Base-by-base conservation (phyloP, 2,113 vertebrate species). In the Crotalus viridis region DNA sequence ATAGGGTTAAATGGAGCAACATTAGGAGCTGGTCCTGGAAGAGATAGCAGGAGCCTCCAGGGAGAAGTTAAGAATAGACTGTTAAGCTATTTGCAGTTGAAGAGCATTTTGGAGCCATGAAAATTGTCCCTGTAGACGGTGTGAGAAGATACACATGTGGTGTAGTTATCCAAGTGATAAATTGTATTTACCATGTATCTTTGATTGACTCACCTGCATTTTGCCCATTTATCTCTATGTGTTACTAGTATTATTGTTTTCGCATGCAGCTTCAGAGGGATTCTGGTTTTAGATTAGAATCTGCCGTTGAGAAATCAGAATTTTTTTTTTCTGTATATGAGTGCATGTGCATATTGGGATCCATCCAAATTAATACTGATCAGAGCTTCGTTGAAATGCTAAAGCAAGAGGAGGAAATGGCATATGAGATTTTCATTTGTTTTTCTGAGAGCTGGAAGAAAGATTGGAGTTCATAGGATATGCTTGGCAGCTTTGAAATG, bases 151-250 rank as follows among this genome's bases (percentile, higher is more conserved):
- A 69, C 13, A 19, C 15, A 81, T 13, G 17, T 13, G 56, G 51
- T 24, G 3, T 93, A 54, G 54, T 94, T 94, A 93, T 87, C 26
- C 89, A 57, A 89, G 90, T 89, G 90, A 89, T 94, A 95, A 87
- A 89, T 93, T 93, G 51, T 33, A 90, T 94, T 95, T 93, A 46
- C 91, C 89, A 91, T 61, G 87, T 91, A 15, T 2, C 2, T 90
- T 69, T 55, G 85, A 69, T 33, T 4, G 89, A 85, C 33, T 88
- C 24, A 93, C 69, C 91, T 93, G 69, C 91, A 89, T 89, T 90
- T 48, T 95, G n/a, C 19, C 85, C 89, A 90, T 87, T 51, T 48
- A 15, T 93, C 92, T 48, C 5, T 93, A 93, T 93, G 39, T n/a
- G 61, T 48, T 7, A 26, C 74, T 74, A 91, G 69, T 91, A 57